These are phyloP conservation scores for Oceanodroma leucorhoa DNA, from an alignment of 2,797 vertebrate genomes.

Conservation along the genomic window DNA sequence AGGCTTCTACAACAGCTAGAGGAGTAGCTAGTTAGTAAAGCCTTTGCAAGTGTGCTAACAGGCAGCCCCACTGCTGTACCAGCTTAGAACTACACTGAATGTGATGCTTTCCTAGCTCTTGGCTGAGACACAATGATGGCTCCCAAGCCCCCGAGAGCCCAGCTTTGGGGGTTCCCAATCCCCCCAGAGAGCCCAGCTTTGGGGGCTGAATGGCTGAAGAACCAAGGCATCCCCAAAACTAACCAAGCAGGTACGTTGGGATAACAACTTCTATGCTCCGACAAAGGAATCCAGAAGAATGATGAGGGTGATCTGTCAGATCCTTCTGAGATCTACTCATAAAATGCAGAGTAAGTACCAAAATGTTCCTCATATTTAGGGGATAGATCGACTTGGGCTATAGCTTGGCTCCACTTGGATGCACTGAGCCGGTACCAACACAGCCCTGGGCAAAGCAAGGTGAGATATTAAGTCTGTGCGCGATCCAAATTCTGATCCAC, in stretches of 20 bases:
- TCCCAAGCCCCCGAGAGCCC: too few species aligned
- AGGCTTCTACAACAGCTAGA: background rate
- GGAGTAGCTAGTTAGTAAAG: background rate
- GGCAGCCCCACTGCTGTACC: background rate
- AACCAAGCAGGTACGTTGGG: background rate
- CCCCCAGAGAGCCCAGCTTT: too few species aligned
- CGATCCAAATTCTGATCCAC: background rate
- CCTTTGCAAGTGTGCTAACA: background rate
- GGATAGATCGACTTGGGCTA: background rate
- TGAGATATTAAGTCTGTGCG: background rate
- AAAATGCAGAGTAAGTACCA: background rate
- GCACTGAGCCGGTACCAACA: rapidly evolving
- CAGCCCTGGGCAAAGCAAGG: background rate
- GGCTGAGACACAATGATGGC: background rate
- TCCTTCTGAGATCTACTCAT: background rate
- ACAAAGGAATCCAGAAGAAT: background rate
- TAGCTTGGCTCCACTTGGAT: background rate
- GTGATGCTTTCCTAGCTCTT: background rate
- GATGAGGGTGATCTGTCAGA: background rate
- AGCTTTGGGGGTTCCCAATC: too few species aligned
- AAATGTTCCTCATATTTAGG: rapidly evolving
- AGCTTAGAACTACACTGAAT: rapidly evolving
- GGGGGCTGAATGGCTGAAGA: background rate
- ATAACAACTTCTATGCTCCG: background rate
- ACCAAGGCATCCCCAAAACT: rapidly evolving